These are phyloP conservation scores for Carettochelys insculpta DNA, from an alignment of 2,113 vertebrate species.

Conservation along the genomic window DNA sequence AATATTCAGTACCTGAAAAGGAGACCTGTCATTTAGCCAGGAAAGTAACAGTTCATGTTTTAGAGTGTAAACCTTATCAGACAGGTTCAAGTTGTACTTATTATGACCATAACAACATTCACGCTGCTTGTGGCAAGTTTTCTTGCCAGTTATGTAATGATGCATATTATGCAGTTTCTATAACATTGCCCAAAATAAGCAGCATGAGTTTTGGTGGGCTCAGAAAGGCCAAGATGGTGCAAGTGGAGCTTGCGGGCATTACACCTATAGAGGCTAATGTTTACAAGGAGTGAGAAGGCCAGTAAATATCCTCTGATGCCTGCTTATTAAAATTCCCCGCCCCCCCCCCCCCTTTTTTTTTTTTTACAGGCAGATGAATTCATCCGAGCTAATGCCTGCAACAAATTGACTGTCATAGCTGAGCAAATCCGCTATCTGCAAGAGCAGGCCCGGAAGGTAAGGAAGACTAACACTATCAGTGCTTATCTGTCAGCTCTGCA, in stretches of 20 bases:
- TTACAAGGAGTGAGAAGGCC: neutral
- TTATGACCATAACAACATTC: neutral
- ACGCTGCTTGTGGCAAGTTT: neutral
- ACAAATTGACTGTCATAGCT: conserved; percentile 87
- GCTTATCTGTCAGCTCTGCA: neutral
- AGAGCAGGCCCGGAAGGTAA: conserved; percentile 92
- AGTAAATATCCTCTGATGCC: rapidly evolving
- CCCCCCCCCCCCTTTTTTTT: too few relatives aligned
- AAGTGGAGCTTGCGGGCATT: neutral
- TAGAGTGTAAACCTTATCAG: neutral
- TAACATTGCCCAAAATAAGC: neutral
- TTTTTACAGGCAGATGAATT: conserved; percentile 87
- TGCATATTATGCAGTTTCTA: neutral
- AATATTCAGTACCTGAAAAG: neutral
- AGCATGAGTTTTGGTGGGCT: neutral
- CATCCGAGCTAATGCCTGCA: conserved; percentile 91
- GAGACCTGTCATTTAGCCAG: too few relatives aligned
- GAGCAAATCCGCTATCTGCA: conserved; percentile 93
- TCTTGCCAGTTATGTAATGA: neutral
- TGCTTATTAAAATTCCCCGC: rapidly evolving
- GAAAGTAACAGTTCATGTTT: neutral
- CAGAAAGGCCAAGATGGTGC: neutral
- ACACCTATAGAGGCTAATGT: neutral
- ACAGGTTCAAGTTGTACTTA: neutral
- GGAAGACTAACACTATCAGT: neutral